Evolutionary conservation across 2,797 vertebrate species (phyloP).

Genomic region (Scarus forsteni): DNA sequence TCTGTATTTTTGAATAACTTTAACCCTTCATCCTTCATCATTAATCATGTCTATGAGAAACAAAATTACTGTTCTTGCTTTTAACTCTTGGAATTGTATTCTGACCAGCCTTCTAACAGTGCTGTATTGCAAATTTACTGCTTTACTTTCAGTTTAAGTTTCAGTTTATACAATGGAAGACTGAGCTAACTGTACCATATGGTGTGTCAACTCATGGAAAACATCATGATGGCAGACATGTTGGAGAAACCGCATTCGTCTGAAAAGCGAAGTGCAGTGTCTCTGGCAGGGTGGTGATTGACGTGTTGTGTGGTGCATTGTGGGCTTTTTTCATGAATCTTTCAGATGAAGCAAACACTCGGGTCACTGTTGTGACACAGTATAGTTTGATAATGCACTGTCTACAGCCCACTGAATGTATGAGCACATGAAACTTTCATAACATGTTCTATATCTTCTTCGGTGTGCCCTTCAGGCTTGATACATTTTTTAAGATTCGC

Average conservation of each 20-base stretch:
- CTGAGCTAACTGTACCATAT: background rate
- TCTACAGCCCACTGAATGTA: constrained; percentile 19
- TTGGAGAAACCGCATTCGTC: background rate
- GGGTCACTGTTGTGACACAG: constrained; percentile 39
- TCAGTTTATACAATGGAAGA: background rate
- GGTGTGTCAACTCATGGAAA: background rate
- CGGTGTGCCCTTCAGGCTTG: constrained; percentile 8
- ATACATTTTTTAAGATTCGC: constrained; percentile 11
- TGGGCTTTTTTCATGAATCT: constrained; percentile 35
- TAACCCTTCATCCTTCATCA: background rate
- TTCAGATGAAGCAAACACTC: constrained; percentile 55
- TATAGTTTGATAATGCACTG: constrained; percentile 35
- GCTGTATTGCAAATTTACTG: background rate
- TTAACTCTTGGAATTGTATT: background rate
- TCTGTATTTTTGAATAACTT: constrained; percentile 11
- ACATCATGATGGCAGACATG: background rate
- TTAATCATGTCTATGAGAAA: constrained; percentile 8
- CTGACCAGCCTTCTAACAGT: background rate
- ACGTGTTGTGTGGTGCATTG: constrained; percentile 12
- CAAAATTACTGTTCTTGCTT: background rate
- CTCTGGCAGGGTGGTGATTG: constrained; percentile 9
- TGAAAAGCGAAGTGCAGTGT: background rate
- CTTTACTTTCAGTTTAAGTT: background rate
- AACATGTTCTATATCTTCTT: constrained; percentile 15
- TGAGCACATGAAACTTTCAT: constrained; percentile 46